Percentiles rank a stretch among this genome's conserved stretches.
These are phyloP conservation scores for Poecilia velifera DNA, from an alignment of 2,797 vertebrate genomes.

Conservation along the genomic window DNA sequence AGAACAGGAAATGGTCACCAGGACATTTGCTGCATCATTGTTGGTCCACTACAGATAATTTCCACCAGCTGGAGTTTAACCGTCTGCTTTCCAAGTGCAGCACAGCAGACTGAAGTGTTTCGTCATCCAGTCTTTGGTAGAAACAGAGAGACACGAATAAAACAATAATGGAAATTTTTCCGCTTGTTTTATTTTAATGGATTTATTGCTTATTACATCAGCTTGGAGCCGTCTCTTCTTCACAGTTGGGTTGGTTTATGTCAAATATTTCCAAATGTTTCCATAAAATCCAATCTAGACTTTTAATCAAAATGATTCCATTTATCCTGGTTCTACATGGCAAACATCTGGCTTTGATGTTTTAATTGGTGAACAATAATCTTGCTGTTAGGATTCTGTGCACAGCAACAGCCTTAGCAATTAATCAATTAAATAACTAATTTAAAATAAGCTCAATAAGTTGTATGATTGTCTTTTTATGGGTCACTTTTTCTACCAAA, in stretches of 20 bases:
- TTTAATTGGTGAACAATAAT: neutral
- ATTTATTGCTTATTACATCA: too few relatives aligned
- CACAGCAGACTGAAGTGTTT: neutral
- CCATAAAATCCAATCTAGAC: neutral
- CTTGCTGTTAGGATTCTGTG: neutral
- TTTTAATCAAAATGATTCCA: neutral
- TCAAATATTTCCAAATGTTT: neutral
- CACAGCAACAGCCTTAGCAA: neutral
- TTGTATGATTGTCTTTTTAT: too few relatives aligned
- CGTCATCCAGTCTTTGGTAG: too few relatives aligned
- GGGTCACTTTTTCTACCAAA: too few relatives aligned
- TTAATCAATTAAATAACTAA: too few relatives aligned
- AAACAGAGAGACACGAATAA: too few relatives aligned
- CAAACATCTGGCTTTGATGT: neutral
- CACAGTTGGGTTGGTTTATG: neutral
- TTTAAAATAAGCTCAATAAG: too few relatives aligned
- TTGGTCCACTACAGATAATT: constrained; percentile 15
- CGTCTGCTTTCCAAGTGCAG: neutral
- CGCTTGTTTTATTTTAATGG: too few relatives aligned
- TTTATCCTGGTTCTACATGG: neutral
- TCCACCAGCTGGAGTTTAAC: neutral
- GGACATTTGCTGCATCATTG: constrained; percentile 30
- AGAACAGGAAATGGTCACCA: constrained; percentile 59
- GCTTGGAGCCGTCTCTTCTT: too few relatives aligned
- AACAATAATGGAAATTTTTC: too few relatives aligned